Evolutionary conservation across 2,113 vertebrate species (phyloP).

Genomic region (Xenopus laevis): DNA sequence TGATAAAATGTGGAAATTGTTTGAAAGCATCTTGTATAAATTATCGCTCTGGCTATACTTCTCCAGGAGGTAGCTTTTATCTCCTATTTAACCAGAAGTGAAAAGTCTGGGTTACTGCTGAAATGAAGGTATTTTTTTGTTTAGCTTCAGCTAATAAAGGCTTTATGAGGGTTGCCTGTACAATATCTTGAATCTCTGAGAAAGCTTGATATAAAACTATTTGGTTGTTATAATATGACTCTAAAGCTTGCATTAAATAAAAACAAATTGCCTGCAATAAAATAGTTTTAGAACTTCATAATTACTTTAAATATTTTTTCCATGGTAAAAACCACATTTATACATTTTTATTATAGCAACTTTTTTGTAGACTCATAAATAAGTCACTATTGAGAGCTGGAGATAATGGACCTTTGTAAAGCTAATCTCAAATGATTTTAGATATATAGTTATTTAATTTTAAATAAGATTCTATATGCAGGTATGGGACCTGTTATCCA

Average conservation of each 20-base stretch:
- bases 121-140: slow-evolving; percentile 69
- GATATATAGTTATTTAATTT: no score
- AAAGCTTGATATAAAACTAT: slow-evolving; percentile 62
- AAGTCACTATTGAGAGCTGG: no score
- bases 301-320: slow-evolving; percentile 9
- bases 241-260: slow-evolving; percentile 39
- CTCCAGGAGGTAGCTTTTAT: slow-evolving; percentile 90
- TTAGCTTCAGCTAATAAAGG: slow-evolving; percentile 84
- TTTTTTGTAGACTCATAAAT: no score
- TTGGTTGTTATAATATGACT: slow-evolving; percentile 72
- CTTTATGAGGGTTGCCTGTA: slow-evolving; percentile 85
- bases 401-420: no score
- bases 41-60: slow-evolving; percentile 88
- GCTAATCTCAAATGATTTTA: no score
- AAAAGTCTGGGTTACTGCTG: slow-evolving; percentile 80
- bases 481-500: no score
- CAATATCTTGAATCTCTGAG: slow-evolving; percentile 76
- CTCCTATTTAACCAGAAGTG: slow-evolving; percentile 84
- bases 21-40: slow-evolving; percentile 94
- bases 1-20: slow-evolving; percentile 78
- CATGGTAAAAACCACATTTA: background rate
- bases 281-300: slow-evolving; percentile 26
- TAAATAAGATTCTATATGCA: no score
- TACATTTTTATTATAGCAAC: background rate
- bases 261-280: slow-evolving; percentile 39